Percentiles rank a stretch among this genome's conserved stretches.
Conservation (phyloP, 2,888 invertebrate genomes). For the Troglohyphantes excavatus region DNA sequence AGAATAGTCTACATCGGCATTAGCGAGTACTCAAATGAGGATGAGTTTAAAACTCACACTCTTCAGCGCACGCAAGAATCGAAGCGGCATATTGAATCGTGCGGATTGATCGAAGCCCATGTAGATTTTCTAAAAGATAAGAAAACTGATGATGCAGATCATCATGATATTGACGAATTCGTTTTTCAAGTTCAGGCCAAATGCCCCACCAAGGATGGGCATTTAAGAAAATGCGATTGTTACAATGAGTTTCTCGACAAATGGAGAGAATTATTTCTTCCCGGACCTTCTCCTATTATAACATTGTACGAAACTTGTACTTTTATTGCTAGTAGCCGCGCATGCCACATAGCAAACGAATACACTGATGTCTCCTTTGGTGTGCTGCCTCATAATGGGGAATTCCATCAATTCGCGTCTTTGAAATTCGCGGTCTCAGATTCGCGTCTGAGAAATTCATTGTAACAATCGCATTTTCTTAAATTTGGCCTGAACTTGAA, state of each 20-base stretch:
- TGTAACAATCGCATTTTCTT: background rate
- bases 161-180: constrained; percentile 62
- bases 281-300: background rate
- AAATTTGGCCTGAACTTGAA: constrained; percentile 26
- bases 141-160: constrained; percentile 44
- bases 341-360: background rate
- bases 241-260: constrained; percentile 14
- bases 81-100: background rate
- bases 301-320: constrained; percentile 32
- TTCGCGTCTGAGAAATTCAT: constrained; percentile 23
- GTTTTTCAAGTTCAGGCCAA: constrained; percentile 33
- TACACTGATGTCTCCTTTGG: constrained; percentile 34
- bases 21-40: background rate
- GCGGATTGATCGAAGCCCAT: constrained; percentile 1
- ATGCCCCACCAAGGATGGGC: background rate
- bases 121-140: constrained; percentile 30
- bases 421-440: too few relatives aligned
- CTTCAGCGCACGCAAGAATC: background rate
- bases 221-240: too few relatives aligned
- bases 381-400: constrained; percentile 38
- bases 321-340: background rate
- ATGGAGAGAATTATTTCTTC: constrained; percentile 6
- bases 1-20: constrained; percentile 22
- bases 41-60: background rate
- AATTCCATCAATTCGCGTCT: constrained; percentile 22